A percentile compares a stretch with the other conserved stretches of the same genome.
These are phyloP conservation scores for Phalanger gymnotis DNA, from an alignment of 2,797 vertebrate genomes.

Conservation along the genomic window DNA sequence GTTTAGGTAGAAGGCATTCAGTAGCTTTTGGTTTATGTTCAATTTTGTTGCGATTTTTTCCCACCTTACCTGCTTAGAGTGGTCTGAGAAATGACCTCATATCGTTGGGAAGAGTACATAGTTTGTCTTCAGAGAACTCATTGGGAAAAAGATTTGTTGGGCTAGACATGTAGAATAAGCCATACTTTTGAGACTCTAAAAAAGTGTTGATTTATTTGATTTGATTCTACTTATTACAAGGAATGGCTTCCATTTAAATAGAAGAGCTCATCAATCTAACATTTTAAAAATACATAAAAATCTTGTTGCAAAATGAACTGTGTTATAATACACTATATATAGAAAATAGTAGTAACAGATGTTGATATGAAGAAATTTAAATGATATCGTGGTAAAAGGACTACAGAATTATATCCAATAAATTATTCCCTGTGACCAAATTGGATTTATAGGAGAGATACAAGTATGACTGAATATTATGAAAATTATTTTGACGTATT, in stretches of 20 bases:
- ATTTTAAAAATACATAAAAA: neutral
- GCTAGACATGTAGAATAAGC: neutral
- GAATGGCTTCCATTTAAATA: neutral
- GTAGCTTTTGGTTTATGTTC: neutral
- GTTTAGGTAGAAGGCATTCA: neutral
- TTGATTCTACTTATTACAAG: neutral
- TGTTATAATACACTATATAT: neutral
- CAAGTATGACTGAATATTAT: too few species aligned
- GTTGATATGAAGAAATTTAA: too few species aligned
- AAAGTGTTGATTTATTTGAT: neutral
- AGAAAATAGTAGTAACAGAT: too few species aligned
- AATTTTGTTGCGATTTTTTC: too few species aligned
- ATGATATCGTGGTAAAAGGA: too few species aligned
- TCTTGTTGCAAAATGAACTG: neutral
- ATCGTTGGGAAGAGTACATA: neutral
- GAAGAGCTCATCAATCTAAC: neutral
- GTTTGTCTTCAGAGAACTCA: neutral
- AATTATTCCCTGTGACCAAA: too few species aligned
- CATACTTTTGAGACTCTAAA: neutral
- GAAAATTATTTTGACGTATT: too few species aligned
- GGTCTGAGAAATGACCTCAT: neutral
- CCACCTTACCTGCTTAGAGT: too few species aligned
- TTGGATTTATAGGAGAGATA: too few species aligned
- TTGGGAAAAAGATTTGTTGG: neutral
- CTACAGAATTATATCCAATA: too few species aligned